Evolutionary conservation across 2,113 vertebrate genomes (phyloP).

Genomic region (Arothron firmamentum): DNA sequence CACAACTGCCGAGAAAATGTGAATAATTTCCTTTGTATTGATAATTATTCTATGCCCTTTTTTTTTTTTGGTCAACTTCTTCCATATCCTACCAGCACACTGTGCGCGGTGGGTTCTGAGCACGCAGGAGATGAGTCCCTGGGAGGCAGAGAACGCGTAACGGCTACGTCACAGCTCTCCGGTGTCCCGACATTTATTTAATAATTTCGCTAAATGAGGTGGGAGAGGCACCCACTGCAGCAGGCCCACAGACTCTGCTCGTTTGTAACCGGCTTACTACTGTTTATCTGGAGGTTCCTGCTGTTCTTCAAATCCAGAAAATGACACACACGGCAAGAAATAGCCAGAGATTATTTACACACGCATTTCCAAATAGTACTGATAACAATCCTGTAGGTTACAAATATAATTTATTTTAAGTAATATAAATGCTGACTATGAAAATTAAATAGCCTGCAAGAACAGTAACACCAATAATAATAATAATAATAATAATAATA

Average conservation of each 20-base stretch:
- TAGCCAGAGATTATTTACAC: neutral
- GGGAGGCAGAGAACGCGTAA: conserved; percentile 68
- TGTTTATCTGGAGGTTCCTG: conserved; percentile 12
- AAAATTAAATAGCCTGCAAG: neutral
- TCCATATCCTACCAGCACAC: conserved; percentile 21
- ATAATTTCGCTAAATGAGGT: conserved; percentile 73
- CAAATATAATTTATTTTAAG: neutral
- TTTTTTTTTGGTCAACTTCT: conserved; percentile 10
- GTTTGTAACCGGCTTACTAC: conserved; percentile 33
- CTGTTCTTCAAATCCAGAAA: neutral
- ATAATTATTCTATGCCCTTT: neutral
- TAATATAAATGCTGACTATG: neutral
- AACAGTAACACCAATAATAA: neutral
- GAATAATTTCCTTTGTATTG: neutral
- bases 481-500: neutral
- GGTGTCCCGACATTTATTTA: conserved; percentile 79
- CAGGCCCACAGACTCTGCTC: conserved; percentile 44
- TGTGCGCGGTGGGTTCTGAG: conserved; percentile 37
- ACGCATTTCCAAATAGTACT: neutral
- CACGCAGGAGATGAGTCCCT: conserved; percentile 50
- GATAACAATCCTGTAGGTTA: neutral
- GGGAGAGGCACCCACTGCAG: conserved; percentile 69
- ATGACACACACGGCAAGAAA: conserved; percentile 10
- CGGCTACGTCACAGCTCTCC: conserved; percentile 79
- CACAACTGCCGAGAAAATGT: neutral